These are phyloP conservation scores for Artibeus lituratus DNA, from an alignment of 2,797 vertebrate species.

Conservation along the genomic window DNA sequence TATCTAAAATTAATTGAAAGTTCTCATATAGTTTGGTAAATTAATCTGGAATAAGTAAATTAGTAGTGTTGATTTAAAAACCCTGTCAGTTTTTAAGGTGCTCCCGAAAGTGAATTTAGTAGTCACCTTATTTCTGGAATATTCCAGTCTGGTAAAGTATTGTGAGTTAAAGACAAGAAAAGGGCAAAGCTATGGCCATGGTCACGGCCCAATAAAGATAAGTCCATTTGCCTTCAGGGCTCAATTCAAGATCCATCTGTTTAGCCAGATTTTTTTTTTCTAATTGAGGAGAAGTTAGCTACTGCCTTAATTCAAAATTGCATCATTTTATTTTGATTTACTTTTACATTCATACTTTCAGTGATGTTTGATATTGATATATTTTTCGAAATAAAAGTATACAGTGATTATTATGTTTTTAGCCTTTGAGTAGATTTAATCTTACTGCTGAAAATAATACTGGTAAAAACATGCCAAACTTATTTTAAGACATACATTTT, in stretches of 20 bases:
- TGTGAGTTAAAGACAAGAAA: neutral
- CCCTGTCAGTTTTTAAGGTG: neutral
- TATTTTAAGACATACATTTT: neutral
- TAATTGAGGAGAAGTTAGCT: neutral
- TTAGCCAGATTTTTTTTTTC: slow-evolving; percentile 19
- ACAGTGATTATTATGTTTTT: neutral
- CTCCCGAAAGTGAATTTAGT: neutral
- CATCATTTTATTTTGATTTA: slow-evolving; percentile 9
- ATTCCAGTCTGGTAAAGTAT: neutral
- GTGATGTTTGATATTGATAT: neutral
- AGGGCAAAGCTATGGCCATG: neutral
- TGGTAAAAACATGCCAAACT: neutral
- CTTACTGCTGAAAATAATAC: slow-evolving; percentile 24
- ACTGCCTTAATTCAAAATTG: neutral
- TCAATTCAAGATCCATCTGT: neutral
- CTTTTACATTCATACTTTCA: neutral
- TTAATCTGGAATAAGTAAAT: neutral
- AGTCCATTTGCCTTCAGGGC: neutral
- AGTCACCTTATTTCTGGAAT: neutral
- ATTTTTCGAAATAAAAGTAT: slow-evolving; percentile 27
- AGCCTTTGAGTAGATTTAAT: neutral
- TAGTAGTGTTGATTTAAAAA: neutral
- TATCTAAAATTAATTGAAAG: neutral
- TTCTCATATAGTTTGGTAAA: neutral
- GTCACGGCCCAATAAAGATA: neutral